Evolutionary conservation across 2,888 invertebrate species (phyloP), one percentile per base, ranked within the genome.

Genomic region (Sclerodermus sp.): DNA sequence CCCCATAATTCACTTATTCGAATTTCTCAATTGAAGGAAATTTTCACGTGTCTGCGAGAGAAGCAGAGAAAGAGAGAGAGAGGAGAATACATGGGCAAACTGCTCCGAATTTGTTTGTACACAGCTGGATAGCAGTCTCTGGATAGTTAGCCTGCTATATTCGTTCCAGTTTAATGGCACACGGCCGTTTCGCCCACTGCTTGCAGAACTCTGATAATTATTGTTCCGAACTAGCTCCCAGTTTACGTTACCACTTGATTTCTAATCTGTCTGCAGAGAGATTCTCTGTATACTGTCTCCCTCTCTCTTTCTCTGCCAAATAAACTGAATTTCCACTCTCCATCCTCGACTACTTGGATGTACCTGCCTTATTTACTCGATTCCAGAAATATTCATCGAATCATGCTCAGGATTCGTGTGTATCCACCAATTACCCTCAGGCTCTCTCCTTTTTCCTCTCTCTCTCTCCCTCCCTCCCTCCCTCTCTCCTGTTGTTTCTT

Each of bases 191-290:
- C 58, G 61, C 59, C 60, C 60, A 58, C 64, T 62, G 68, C 68
- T 70, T 66, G 57, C 63, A 57, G 62, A 70, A 71, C 70, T 71
- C 67, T 55, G 62, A 69, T 73, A 71, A 73, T 73, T 73, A 70
- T 70, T 67, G 68, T 67, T 71, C 60, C 57, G 51, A 71, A 71
- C 68, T 62, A 64, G 64, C 66, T 67, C 57, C 54, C 58, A 53
- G 67, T 62, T 67, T 59, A 50, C 58, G 49, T 56, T 52, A 47
- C 46, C 49, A 41, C 51, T 37, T 49, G 51, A 40, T 46, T 45
- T 43, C 32, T 18, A 23, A 23, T 23, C 23, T 23, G 8, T 5
- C 23, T 8, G 23, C 23, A 3, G 4, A 23, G 8, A 8, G 23
- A 23, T 23, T 23, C 23, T 23, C 23, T n/a, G n/a, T n/a, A 34